Evolutionary conservation across 2,888 invertebrate species (phyloP), one percentile per base, ranked within the genome.

Genomic region (Ectropis crepuscularia): DNA sequence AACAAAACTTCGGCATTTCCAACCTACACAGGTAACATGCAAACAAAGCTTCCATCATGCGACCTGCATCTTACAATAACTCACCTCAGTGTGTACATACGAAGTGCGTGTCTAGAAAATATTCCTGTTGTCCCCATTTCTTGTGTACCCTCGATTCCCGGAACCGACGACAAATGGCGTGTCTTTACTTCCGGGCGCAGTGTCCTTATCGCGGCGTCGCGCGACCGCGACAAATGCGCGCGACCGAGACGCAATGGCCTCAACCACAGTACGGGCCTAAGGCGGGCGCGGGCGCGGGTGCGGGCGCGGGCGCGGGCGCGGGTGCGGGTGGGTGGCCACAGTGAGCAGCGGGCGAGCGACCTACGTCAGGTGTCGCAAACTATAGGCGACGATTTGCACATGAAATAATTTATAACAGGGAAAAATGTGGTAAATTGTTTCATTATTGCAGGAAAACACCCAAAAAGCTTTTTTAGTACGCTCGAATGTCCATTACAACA

Each of bases 191-290:
- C 47, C 65, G 69, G 74, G 77, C 74, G 72, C 74, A 75, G 58
- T 72, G 70, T 72, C 76, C 67, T 81, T 83, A 83, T 82, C 77
- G 73, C 65, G n/a, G 12, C 51, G 68, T 16, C 46, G 38, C n/a
- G 55, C 55, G 39, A 39, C 46, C 36, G 65, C 72, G 77, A 85
- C 83, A 82, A 86, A 86, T 82, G 84, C 76, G 79, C 74, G 78
- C 78, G 76, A 68, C 73, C 71, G 51, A 1, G 16, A 28, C 16
- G 16, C 16, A 28, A 28, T n/a, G n/a, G n/a, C n/a, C n/a, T n/a
- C n/a, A n/a, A n/a, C n/a, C n/a, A n/a, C n/a, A n/a, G n/a, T n/a
- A n/a, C n/a, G n/a, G n/a, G n/a, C n/a, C n/a, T n/a, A n/a, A n/a
- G n/a, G n/a, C n/a, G n/a, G n/a, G n/a, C n/a, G n/a, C n/a, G n/a